phyloP scores from a whole-genome alignment of 1,140 invertebrate species.

The Apocrypta bakeri region DNA sequence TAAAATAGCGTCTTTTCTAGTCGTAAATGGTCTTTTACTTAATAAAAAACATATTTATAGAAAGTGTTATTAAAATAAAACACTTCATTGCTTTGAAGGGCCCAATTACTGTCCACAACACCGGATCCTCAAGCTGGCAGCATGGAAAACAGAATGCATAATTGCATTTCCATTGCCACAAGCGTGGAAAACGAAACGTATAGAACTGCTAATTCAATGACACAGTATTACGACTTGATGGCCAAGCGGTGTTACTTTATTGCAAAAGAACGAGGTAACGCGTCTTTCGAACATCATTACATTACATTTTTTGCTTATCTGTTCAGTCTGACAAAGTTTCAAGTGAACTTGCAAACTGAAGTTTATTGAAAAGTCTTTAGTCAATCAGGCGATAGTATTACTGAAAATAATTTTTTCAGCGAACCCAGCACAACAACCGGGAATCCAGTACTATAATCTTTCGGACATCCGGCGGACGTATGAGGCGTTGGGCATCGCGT shows the following conservation, averaged over 20 bases:
- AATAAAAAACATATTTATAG: not conserved
- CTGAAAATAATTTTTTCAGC: slow-evolving; percentile 15
- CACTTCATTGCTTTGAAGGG: slow-evolving; percentile 20
- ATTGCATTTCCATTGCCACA: slow-evolving; percentile 41
- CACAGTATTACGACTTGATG: slow-evolving; percentile 50
- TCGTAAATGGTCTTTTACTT: not conserved
- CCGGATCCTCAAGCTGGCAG: slow-evolving; percentile 39
- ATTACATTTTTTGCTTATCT: no score
- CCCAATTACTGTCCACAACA: slow-evolving; percentile 47
- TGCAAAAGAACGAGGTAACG: slow-evolving; percentile 43
- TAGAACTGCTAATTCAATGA: slow-evolving; percentile 42
- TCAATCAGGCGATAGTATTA: not conserved
- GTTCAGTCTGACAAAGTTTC: no score
- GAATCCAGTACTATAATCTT: slow-evolving; percentile 37
- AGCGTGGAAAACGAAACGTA: slow-evolving; percentile 47
- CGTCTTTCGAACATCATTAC: not conserved
- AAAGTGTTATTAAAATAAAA: not conserved
- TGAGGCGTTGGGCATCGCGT: slow-evolving; percentile 43
- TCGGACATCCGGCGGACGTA: slow-evolving; percentile 46
- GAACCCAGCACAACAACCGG: slow-evolving; percentile 27
- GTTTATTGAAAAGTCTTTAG: not conserved
- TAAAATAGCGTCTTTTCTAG: no score
- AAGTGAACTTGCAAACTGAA: not conserved
- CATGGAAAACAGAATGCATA: slow-evolving; percentile 45
- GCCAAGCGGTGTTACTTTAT: slow-evolving; percentile 43